Base-by-base conservation (phyloP, 2,797 vertebrate species). In the Myotis planiceps region DNA sequence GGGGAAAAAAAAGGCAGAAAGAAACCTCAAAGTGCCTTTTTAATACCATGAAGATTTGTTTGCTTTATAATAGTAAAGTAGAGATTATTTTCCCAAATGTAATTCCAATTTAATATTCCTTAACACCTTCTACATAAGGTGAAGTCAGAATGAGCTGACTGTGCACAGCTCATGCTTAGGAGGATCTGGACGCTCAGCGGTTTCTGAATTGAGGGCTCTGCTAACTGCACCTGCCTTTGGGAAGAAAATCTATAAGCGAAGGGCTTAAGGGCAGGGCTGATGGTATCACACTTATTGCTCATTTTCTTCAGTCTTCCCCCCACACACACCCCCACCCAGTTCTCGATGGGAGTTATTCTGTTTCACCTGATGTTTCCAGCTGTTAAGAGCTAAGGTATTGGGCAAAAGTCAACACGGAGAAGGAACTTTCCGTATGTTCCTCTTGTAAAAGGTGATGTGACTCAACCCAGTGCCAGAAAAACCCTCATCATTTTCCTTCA, bases 21-120 rank as follows among this genome's bases (percentile, higher is more conserved):
- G 68, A 91, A 87, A 92, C 4, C 74, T 78, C 85, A 47, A 92
- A 97, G 81, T 92, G 39, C 21, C 49, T 86, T 94, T 74, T 95
- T 81, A 85, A 95, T 94, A 88, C 83, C 90, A 90, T 93, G 93
- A 93, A 93, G 76, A 88, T 87, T 63, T 93, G 84, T 91, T 95
- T 95, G 90, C 72, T 93, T 94, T 85, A 76, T 90, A 92, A 85
- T 81, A 71, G 65, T 45, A 69, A 88, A 69, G 85, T 63, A 81
- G 87, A 96, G 81, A 93, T 94, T 87, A 88, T 97, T 94, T 89
- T 63, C 84, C 78, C 82, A 86, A 96, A 53, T 34, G 76, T 95
- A 90, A 96, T 93, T 94, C 86, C 94, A 89, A 65, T 92, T 53
- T 96, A 74, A 97, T 93, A 81, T 90, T 42, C 49, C 63, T 95